Evolutionary conservation across 2,888 invertebrate species (phyloP).

Genomic region (Nematopogon swammerdamellus): DNA sequence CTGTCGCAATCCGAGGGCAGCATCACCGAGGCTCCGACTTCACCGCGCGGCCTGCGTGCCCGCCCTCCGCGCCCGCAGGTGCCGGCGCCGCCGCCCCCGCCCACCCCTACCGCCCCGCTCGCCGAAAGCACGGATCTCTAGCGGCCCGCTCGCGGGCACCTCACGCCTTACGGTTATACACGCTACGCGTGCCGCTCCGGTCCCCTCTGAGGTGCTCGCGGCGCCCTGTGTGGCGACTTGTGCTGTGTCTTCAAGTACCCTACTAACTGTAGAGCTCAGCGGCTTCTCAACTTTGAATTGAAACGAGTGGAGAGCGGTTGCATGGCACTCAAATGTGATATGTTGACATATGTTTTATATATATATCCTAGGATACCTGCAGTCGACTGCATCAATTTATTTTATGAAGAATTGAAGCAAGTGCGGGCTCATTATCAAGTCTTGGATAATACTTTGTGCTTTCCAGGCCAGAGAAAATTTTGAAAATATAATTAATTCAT

Average conservation of each 20-base stretch:
- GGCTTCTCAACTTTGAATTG: neutral
- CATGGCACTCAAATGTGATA: neutral
- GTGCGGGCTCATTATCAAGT: no score
- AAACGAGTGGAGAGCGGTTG: neutral
- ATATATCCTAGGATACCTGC: neutral
- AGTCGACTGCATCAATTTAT: neutral
- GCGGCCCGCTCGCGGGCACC: conserved; percentile 13
- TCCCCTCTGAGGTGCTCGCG: neutral
- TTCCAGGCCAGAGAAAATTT: no score
- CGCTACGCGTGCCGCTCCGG: neutral
- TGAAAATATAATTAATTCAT: no score
- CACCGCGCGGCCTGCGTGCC: conserved; percentile 25
- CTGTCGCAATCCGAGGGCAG: conserved; percentile 60
- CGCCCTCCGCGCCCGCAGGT: conserved; percentile 27
- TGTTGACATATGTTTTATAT: neutral
- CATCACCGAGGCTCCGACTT: conserved; percentile 49
- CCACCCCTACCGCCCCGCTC: conserved; percentile 18
- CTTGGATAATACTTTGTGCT: no score
- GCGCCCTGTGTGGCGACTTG: neutral
- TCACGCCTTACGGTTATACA: neutral
- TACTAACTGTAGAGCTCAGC: no score
- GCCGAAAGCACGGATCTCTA: conserved; percentile 36
- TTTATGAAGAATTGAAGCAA: neutral
- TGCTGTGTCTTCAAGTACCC: no score
- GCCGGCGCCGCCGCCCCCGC: conserved; percentile 27